A percentile compares a stretch with the other conserved stretches of the same genome.
phyloP scores from a whole-genome alignment of 2,113 vertebrate genomes.

The Copsychus sechellarum region DNA sequence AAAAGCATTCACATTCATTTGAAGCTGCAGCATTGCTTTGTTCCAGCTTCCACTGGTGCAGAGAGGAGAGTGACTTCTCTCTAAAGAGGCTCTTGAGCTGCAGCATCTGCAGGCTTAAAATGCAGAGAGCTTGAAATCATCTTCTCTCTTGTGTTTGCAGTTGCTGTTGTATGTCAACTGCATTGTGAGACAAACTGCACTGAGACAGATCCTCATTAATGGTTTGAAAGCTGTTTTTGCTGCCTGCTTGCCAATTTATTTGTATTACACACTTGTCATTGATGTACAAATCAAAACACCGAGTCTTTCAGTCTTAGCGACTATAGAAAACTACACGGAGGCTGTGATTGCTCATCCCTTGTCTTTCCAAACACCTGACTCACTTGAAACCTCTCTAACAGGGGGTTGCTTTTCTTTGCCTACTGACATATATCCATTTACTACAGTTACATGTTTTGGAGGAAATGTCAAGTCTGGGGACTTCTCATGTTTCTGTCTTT shows the following conservation, averaged over 20 bases:
- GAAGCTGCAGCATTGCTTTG: neutral
- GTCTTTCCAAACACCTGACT: neutral
- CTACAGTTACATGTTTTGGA: neutral
- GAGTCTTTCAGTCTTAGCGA: neutral
- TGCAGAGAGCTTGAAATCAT: neutral
- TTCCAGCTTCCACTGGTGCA: neutral
- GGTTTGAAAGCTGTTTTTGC: neutral
- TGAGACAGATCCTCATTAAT: neutral
- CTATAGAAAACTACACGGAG: neutral
- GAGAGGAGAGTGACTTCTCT: neutral
- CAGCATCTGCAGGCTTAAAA: neutral
- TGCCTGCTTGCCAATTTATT: neutral
- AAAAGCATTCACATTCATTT: neutral
- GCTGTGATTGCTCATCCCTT: neutral
- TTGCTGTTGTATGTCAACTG: neutral
- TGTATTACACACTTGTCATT: rapidly evolving
- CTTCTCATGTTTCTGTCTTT: neutral
- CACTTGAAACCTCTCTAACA: rapidly evolving
- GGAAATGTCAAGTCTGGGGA: neutral
- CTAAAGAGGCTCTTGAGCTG: neutral
- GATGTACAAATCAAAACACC: neutral
- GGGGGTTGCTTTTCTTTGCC: neutral
- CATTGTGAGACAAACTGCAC: neutral
- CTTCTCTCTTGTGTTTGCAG: neutral
- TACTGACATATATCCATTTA: neutral